A percentile compares a stretch with the other conserved stretches of the same genome.
Conservation (phyloP, 2,888 invertebrate species). For the Drosophila pseudotakahashii region DNA sequence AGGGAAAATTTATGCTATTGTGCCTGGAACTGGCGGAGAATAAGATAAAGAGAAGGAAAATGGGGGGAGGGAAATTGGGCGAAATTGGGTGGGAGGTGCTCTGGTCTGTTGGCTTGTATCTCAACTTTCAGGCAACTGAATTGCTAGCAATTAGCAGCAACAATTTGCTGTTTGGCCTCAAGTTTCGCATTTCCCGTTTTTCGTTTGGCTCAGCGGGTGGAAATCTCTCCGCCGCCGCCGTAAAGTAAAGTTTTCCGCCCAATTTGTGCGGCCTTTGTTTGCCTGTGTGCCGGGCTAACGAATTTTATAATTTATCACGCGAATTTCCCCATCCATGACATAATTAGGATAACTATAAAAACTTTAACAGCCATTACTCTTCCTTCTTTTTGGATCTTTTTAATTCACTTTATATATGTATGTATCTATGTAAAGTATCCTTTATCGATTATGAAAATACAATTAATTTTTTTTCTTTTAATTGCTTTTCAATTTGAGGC, state of each 20-base stretch:
- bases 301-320: slow-evolving; percentile 39
- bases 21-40: slow-evolving; percentile 8
- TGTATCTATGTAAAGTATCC: neutral
- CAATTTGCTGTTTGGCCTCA: slow-evolving; percentile 75
- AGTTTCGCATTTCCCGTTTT: slow-evolving; percentile 52
- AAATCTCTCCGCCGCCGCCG: slow-evolving; percentile 6
- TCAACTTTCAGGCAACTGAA: slow-evolving; percentile 53
- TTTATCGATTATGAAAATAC: slow-evolving; percentile 11
- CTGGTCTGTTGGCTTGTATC: slow-evolving; percentile 28
- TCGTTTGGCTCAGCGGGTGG: slow-evolving; percentile 16
- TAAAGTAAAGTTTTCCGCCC: slow-evolving; percentile 32
- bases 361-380: slow-evolving; percentile 9
- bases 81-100: neutral
- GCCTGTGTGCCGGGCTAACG: neutral
- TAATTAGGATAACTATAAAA: slow-evolving; percentile 31
- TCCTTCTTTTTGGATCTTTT: neutral
- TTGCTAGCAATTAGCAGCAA: slow-evolving; percentile 74
- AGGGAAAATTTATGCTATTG: slow-evolving; percentile 45
- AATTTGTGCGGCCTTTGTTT: slow-evolving; percentile 38
- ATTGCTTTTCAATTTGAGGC: slow-evolving; percentile 43
- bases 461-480: slow-evolving; percentile 3
- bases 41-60: slow-evolving; percentile 5
- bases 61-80: neutral
- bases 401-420: slow-evolving; percentile 7
- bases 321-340: slow-evolving; percentile 22